Evolutionary conservation across 1,140 invertebrate species (phyloP).

Genomic region (Halesus radiatus): DNA sequence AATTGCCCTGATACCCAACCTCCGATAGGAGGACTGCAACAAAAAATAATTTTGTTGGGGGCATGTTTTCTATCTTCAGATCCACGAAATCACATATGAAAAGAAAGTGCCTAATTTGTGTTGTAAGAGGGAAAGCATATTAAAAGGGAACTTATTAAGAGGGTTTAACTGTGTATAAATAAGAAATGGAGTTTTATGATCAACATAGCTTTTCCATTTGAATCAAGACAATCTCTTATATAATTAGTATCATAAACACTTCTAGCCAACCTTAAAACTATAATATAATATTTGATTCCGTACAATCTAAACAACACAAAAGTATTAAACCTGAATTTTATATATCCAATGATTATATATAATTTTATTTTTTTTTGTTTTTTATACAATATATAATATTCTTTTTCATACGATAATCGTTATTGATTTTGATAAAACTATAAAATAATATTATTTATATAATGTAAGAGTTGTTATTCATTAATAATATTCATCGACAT

Average conservation of each 20-base stretch:
- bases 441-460: background rate
- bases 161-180: too few species aligned
- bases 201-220: background rate
- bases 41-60: too few species aligned
- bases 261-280: slow-evolving; percentile 23
- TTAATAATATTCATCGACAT: background rate
- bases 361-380: slow-evolving; percentile 22
- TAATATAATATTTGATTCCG: background rate
- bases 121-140: too few species aligned
- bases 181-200: background rate
- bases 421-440: slow-evolving; percentile 30
- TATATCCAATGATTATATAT: slow-evolving; percentile 23
- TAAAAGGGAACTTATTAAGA: too few species aligned
- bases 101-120: too few species aligned
- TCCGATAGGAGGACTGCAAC: too few species aligned
- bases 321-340: slow-evolving; percentile 1
- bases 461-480: background rate
- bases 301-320: slow-evolving; percentile 12
- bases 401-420: too few species aligned
- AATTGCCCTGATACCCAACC: too few species aligned
- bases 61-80: too few species aligned
- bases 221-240: slow-evolving; percentile 29
- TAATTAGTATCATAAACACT: slow-evolving; percentile 44
- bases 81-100: too few species aligned
- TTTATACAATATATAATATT: slow-evolving; percentile 34